Evolutionary conservation across 2,113 vertebrate species (phyloP), one percentile per base, ranked within the genome.

Genomic region (Spermophilus dauricus): DNA sequence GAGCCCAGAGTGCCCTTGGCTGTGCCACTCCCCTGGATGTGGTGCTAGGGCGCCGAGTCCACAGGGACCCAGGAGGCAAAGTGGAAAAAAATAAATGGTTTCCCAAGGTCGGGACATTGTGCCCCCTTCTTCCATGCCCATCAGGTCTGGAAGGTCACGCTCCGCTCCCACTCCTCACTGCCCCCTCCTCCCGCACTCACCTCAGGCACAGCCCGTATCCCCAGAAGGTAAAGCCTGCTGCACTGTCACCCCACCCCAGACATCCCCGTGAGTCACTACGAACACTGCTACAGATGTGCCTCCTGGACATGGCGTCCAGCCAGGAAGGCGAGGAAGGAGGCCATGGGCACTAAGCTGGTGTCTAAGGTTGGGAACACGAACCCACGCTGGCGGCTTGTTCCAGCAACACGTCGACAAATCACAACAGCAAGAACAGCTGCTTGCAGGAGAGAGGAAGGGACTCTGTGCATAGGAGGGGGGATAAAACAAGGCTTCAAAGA

Each of bases 1-100:
- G 2, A 26, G 2, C 30, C 39, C 17, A 5, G 20, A 39, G 13
- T 4, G 0, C n/a, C 34, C 0, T 18, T 32, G 13, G 14, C 75
- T 20, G 14, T 0, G 26, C 53, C 5, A 6, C 4, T 11, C 51
- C 13, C 30, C 63, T n/a, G 32, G 4, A 30, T 10, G 37, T 32
- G 16, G 11, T 67, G n/a, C 5, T n/a, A 39, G 8, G 45, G 37
- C 1, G 4, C n/a, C 0, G 2, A 53, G 56, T 7, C 51, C 24
- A 22, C 6, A 30, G 67, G 53, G 45, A 34, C n/a, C 26, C 13
- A 67, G 18, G n/a, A 26, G n/a, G 18, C 48, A 14, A 14, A 3
- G 22, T 51, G 14, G 48, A 39, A 10, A 65, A 7, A 24, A 63
- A 28, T 28, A 63, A 28, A 4, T 8, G 18, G 28, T 56, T 67